phyloP scores from a whole-genome alignment of 1,140 invertebrate species.

The Physella acuta region DNA sequence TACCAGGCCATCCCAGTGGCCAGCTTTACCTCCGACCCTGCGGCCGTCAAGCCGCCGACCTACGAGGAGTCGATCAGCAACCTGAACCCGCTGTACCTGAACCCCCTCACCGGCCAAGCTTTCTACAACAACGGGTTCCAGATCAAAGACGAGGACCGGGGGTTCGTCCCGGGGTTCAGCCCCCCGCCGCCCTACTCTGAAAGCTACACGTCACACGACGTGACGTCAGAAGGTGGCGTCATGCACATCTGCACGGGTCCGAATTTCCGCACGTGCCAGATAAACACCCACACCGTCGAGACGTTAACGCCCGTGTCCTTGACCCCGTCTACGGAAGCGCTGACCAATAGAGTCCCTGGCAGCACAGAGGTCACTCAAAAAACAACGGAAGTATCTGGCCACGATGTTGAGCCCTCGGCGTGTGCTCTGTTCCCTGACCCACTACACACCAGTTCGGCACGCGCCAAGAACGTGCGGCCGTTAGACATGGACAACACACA shows the following conservation, averaged over 20 bases:
- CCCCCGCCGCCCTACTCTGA: conserved; percentile 21
- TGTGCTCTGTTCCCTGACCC: no score
- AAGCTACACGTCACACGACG: neutral
- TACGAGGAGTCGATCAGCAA: conserved; percentile 22
- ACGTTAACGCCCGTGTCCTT: neutral
- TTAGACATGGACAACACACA: no score
- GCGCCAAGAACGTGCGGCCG: no score
- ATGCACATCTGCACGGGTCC: neutral
- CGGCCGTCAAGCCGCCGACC: conserved; percentile 15
- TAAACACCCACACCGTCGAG: neutral
- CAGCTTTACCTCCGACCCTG: conserved; percentile 23
- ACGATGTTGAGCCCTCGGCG: no score
- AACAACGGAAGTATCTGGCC: no score
- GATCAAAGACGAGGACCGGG: conserved; percentile 10
- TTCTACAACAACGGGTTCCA: conserved; percentile 17
- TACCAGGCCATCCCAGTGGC: conserved; percentile 2
- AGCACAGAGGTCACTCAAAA: no score
- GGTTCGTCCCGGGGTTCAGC: neutral
- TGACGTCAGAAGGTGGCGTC: neutral
- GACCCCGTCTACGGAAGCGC: neutral
- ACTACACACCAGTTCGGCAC: no score
- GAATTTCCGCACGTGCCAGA: neutral
- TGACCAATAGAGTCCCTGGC: no score
- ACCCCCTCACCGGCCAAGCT: neutral
- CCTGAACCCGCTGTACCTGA: conserved; percentile 20